Evolutionary conservation across 2,113 vertebrate species (phyloP).

Genomic region (Charadrius vociferus): DNA sequence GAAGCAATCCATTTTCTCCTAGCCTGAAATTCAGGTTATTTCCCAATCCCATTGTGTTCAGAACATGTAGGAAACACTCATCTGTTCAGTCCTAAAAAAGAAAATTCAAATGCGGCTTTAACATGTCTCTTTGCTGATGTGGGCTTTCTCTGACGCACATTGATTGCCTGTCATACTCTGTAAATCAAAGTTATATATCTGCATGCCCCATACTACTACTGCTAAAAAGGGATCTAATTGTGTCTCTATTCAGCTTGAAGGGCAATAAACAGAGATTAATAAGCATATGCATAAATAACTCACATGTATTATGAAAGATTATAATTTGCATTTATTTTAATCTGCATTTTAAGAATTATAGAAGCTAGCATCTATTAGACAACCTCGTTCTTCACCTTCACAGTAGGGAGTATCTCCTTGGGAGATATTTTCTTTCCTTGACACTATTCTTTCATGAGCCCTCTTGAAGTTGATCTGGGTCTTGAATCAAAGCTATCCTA

Average conservation of each 20-base stretch:
- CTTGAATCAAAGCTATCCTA: neutral
- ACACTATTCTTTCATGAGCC: neutral
- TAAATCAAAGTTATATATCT: slow-evolving; percentile 47
- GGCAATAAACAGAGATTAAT: neutral
- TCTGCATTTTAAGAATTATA: neutral
- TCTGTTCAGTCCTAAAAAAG: neutral
- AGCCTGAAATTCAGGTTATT: neutral
- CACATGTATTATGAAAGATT: neutral
- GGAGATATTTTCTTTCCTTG: neutral
- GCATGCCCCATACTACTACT: neutral
- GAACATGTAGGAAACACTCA: neutral
- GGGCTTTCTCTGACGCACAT: slow-evolving; percentile 21
- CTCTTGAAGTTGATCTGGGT: neutral
- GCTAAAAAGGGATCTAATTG: slow-evolving; percentile 14
- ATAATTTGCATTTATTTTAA: neutral
- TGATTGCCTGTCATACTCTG: slow-evolving; percentile 15
- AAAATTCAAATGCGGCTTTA: neutral
- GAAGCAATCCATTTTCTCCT: neutral
- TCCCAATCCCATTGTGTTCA: neutral
- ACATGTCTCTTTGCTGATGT: slow-evolving; percentile 5
- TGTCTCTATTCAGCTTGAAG: slow-evolving; percentile 1
- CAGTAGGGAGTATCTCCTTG: neutral
- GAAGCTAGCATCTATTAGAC: neutral
- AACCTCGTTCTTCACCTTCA: neutral
- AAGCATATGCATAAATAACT: neutral